Evolutionary conservation across 1,140 invertebrate species (phyloP).

Genomic region (Papilio helenus): DNA sequence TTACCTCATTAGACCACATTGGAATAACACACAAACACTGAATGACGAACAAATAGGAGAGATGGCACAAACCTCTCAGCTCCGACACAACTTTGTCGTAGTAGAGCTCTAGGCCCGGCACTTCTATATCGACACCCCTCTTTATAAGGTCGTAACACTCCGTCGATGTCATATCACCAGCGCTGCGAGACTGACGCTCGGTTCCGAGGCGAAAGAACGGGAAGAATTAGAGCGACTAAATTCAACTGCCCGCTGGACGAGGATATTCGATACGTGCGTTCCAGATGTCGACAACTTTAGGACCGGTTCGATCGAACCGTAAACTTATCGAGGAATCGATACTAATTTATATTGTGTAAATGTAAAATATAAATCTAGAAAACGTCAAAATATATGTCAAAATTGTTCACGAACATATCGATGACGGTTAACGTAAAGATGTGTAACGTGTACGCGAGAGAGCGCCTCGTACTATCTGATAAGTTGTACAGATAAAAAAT

Average conservation of each 20-base stretch:
- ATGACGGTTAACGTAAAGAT: conserved; percentile 33
- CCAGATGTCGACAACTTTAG: conserved; percentile 75
- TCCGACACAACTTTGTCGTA: conserved; percentile 84
- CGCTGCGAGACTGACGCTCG: conserved; percentile 60
- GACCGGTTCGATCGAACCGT: conserved; percentile 59
- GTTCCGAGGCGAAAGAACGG: conserved; percentile 61
- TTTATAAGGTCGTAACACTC: conserved; percentile 81
- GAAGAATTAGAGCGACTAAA: conserved; percentile 80
- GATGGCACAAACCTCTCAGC: conserved; percentile 78
- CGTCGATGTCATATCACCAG: conserved; percentile 79
- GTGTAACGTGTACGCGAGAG: conserved; percentile 40
- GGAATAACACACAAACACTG: conserved; percentile 25
- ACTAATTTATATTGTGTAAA: conserved; percentile 18
- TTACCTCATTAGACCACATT: conserved; percentile 7
- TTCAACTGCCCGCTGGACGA: conserved; percentile 70
- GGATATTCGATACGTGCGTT: conserved; percentile 79
- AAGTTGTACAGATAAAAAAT: conserved; percentile 49
- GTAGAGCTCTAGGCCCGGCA: conserved; percentile 81
- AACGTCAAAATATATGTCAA: conserved; percentile 33
- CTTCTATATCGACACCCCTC: conserved; percentile 76
- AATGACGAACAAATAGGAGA: conserved; percentile 40
- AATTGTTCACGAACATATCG: conserved; percentile 42
- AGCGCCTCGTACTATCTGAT: conserved; percentile 48
- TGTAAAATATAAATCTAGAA: conserved; percentile 19
- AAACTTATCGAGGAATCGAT: conserved; percentile 22